Base-by-base conservation (phyloP, 2,113 vertebrate genomes). In the pig (Sus scrofa) region DNA sequence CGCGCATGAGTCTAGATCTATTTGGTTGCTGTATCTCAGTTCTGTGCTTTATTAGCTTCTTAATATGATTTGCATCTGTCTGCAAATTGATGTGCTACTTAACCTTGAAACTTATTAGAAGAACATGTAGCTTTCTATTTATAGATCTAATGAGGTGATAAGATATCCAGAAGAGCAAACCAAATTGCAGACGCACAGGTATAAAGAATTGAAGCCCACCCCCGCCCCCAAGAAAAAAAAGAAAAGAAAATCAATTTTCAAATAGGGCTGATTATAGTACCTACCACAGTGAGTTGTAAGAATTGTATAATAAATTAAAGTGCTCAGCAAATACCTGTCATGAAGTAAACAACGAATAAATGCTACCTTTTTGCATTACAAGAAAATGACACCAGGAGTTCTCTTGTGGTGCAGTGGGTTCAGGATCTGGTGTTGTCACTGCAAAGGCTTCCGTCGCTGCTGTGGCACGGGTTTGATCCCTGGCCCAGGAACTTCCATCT, bases 101-200 rank as follows among this genome's bases (percentile, higher is more conserved):
- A 92, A 94, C 81, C 86, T 92, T 89, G 81, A 86, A 60, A 73
- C 22, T 82, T 86, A 34, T 18, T 78, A 58, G 90, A n/a, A 70
- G 77, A 77, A 26, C 50, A 58, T 9, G 4, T 22, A 20, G 74
- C 44, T 78, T 27, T 27, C 22, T 15, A 1, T 56, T 8, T 11
- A 7, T 8, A 62, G 39, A 18, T 86, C 37, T 91, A 63, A 22
- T 26, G 81, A 78, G 56, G 30, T 11, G 13, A 16, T 44, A 19
- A 62, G 7, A 1, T 81, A 75, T 86, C 24, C n/a, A 19, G 16
- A 19, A 63, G 7, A 30, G 14, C 13, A 18, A n/a, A 50, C 13
- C 77, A 50, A 44, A 0, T 54, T 30, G 0, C 3, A 4, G 78
- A 56, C 44, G 4, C 8, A 0, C 19, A 9, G 18, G 13, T 4